Conservation (phyloP, 2,113 vertebrate species). For the Rhynchopsitta pachyrhyncha region DNA sequence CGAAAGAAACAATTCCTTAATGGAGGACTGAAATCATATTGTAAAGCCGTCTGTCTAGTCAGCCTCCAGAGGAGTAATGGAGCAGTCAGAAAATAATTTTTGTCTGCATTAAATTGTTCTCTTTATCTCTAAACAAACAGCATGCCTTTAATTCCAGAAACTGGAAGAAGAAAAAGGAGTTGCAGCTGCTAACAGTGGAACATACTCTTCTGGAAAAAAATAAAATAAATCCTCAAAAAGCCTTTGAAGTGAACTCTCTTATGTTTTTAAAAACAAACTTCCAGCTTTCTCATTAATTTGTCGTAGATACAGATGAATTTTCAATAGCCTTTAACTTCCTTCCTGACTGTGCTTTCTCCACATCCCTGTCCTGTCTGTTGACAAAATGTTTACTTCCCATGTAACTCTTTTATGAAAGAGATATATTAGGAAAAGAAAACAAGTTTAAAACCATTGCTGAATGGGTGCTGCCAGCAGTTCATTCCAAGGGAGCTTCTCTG, state of each 20-base stretch:
- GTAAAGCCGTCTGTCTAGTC: background rate
- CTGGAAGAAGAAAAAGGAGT: slow-evolving; percentile 18
- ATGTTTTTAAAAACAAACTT: slow-evolving; percentile 25
- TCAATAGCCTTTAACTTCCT: slow-evolving; percentile 58
- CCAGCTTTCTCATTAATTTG: slow-evolving; percentile 62
- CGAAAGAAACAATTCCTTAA: background rate
- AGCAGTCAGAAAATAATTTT: background rate
- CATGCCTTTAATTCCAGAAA: background rate
- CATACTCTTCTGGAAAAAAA: background rate
- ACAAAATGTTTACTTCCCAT: slow-evolving; percentile 50
- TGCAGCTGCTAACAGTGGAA: background rate
- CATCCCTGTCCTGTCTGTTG: slow-evolving; percentile 32
- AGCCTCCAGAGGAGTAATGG: background rate
- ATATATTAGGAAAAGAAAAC: background rate
- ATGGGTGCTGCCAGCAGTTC: background rate
- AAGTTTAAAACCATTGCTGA: background rate
- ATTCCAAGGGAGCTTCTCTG: background rate
- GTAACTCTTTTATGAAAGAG: background rate
- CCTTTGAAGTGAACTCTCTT: slow-evolving; percentile 26
- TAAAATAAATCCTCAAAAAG: background rate
- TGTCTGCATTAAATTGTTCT: background rate
- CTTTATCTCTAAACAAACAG: slow-evolving; percentile 35
- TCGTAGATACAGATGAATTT: slow-evolving; percentile 50
- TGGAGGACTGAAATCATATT: background rate
- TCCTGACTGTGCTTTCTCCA: slow-evolving; percentile 52